phyloP scores from a whole-genome alignment of 23 tunicate species.

The Trididemnum clinides region DNA sequence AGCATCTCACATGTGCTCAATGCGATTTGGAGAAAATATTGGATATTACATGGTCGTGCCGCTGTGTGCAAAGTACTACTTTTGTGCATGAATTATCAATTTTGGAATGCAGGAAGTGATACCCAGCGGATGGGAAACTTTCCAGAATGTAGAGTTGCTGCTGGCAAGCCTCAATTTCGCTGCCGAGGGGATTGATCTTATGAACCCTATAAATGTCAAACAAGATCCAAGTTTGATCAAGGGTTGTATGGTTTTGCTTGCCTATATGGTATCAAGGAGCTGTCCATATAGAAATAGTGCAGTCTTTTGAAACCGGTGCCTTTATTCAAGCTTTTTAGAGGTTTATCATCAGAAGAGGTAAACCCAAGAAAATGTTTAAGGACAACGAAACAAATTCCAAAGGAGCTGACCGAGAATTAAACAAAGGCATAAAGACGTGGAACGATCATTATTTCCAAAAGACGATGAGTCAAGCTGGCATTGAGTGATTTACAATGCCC shows the following conservation, averaged over 20 bases:
- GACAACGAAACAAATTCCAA: slow-evolving; percentile 16
- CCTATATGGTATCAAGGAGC: slow-evolving; percentile 35
- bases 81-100: background rate
- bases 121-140: slow-evolving; percentile 20
- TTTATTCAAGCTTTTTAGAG: slow-evolving; percentile 24
- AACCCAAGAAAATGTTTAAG: background rate
- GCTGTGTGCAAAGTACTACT: background rate
- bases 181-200: background rate
- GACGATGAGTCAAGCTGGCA: background rate
- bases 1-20: background rate
- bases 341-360: background rate
- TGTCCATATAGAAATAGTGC: slow-evolving; percentile 27
- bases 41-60: slow-evolving; percentile 27
- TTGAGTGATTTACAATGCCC: background rate
- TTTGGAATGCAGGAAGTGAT: background rate
- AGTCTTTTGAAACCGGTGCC: slow-evolving; percentile 8
- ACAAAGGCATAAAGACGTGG: slow-evolving; percentile 1
- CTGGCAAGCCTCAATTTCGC: slow-evolving; percentile 21
- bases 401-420: slow-evolving; percentile 28
- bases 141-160: background rate
- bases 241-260: slow-evolving; percentile 23
- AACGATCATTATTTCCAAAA: background rate
- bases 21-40: background rate
- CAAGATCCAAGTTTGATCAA: slow-evolving; percentile 28
- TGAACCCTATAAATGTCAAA: slow-evolving; percentile 31